Evolutionary conservation across 2,797 vertebrate species (phyloP).

Genomic region (Austrolebias charrua): DNA sequence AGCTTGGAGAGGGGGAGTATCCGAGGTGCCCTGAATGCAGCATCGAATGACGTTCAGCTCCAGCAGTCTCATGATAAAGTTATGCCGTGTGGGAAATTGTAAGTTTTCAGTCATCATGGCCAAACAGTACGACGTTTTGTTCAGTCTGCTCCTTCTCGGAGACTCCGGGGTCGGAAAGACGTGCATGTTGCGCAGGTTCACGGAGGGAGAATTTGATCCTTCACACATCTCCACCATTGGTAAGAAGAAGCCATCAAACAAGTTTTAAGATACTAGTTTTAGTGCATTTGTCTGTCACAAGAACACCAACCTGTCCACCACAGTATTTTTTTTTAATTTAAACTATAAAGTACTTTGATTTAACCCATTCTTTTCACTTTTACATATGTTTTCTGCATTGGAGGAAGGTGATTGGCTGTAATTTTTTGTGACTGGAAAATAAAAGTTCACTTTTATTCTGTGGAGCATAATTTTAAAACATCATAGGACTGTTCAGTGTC

Average conservation of each 20-base stretch:
- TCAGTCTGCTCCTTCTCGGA: conserved; percentile 88
- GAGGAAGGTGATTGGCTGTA: neutral
- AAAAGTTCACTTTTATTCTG: neutral
- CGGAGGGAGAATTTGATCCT: conserved; percentile 90
- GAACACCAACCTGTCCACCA: neutral
- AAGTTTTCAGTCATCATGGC: conserved; percentile 83
- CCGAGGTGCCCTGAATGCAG: conserved; percentile 27
- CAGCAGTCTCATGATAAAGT: conserved; percentile 12
- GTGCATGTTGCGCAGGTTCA: conserved; percentile 90
- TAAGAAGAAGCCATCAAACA: conserved; percentile 70
- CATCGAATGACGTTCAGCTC: conserved; percentile 13
- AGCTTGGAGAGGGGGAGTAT: neutral
- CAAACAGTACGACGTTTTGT: conserved; percentile 93
- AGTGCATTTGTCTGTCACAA: neutral
- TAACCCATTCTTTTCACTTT: no score
- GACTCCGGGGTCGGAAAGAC: conserved; percentile 96
- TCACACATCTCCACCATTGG: conserved; percentile 95
- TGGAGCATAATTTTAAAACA: conserved; percentile 5
- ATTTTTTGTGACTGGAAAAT: neutral
- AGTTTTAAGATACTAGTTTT: conserved; percentile 11
- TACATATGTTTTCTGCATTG: neutral
- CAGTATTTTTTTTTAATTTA: no score
- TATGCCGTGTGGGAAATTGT: conserved; percentile 17
- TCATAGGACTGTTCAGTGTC: conserved; percentile 4
- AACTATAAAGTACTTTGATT: neutral